Evolutionary conservation across 1,140 invertebrate species (phyloP).

Genomic region (Goniozus legneri): DNA sequence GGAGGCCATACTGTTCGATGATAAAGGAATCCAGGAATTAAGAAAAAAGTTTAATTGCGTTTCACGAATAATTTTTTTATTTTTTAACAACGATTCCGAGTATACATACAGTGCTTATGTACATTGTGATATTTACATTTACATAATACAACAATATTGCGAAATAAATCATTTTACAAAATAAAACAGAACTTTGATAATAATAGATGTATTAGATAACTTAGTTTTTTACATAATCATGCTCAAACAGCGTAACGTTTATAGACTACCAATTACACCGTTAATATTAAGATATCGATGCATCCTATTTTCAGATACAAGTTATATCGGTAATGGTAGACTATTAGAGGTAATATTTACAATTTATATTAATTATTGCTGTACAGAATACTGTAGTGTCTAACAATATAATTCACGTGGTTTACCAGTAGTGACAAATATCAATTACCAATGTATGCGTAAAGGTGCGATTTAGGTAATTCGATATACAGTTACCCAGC

Average conservation of each 20-base stretch:
- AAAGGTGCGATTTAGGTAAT: too few species aligned
- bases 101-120: slow-evolving; percentile 46
- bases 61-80: slow-evolving; percentile 41
- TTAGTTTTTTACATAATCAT: too few species aligned
- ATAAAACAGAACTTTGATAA: slow-evolving; percentile 40
- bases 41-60: not conserved
- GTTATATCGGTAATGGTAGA: too few species aligned
- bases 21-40: not conserved
- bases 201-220: too few species aligned
- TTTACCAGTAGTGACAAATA: too few species aligned
- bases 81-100: slow-evolving; percentile 47
- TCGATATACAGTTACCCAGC: too few species aligned
- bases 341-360: slow-evolving; percentile 24
- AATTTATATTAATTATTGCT: slow-evolving; percentile 32
- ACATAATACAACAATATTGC: slow-evolving; percentile 34
- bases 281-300: too few species aligned
- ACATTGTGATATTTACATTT: slow-evolving; percentile 47
- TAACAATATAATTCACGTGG: too few species aligned
- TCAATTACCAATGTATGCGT: too few species aligned
- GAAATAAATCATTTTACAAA: slow-evolving; percentile 37
- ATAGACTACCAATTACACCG: too few species aligned
- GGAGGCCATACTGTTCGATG: slow-evolving; percentile 30
- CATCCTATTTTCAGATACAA: too few species aligned
- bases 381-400: slow-evolving; percentile 35
- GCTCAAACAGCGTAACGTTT: too few species aligned